Evolutionary conservation across 2,888 invertebrate species (phyloP).

Genomic region (Melanostoma mellinum): DNA sequence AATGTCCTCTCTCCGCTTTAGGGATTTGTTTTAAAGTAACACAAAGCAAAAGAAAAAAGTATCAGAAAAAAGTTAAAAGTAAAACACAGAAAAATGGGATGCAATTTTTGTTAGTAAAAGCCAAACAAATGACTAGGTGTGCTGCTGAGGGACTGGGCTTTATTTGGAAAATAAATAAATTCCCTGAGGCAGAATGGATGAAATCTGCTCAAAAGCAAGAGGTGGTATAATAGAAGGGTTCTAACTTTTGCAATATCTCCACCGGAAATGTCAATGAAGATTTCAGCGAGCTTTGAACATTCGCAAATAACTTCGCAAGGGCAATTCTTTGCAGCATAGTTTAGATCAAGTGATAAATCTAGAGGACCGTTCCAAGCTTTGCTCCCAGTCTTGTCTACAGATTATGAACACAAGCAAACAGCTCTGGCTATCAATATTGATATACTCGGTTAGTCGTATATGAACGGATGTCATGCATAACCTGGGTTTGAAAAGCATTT

Average conservation of each 20-base stretch:
- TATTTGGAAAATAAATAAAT: conserved; percentile 57
- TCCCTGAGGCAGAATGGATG: background rate
- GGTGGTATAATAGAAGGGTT: background rate
- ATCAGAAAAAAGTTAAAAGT: background rate
- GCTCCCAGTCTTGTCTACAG: conserved; percentile 36
- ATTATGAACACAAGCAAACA: conserved; percentile 37
- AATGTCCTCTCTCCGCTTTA: conserved; percentile 31
- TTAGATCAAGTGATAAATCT: conserved; percentile 21
- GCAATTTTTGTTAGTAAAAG: conserved; percentile 38
- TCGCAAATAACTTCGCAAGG: background rate
- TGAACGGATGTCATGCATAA: conserved; percentile 37
- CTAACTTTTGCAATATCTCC: conserved; percentile 40
- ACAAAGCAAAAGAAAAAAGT: conserved; percentile 15
- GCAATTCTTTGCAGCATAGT: conserved; percentile 23
- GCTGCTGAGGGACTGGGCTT: conserved; percentile 7
- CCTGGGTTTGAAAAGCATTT: conserved; percentile 12
- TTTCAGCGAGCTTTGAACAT: conserved; percentile 9
- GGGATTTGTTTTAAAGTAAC: conserved; percentile 28
- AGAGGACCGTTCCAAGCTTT: conserved; percentile 5
- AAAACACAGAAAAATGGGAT: background rate
- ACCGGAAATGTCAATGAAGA: conserved; percentile 31
- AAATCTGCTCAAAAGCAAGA: background rate
- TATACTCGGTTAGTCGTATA: conserved; percentile 11
- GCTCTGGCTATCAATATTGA: conserved; percentile 34
- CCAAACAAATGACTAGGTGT: conserved; percentile 42